These are phyloP conservation scores for Todiramphus chloris DNA, from an alignment of 2,113 vertebrate species.

Conservation along the genomic window DNA sequence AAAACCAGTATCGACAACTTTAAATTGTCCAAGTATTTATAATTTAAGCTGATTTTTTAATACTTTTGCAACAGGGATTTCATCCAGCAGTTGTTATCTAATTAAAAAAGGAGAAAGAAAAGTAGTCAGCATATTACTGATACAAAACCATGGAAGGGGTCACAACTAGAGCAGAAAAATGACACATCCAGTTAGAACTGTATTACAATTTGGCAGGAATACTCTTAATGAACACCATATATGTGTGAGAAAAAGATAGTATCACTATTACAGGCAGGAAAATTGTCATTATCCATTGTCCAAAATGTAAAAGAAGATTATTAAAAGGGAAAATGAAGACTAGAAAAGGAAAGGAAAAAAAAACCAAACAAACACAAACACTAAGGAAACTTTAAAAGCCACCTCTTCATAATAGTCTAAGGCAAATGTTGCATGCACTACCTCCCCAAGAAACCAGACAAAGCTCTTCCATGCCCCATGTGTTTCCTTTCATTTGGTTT, in stretches of 20 bases:
- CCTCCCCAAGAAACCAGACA: background rate
- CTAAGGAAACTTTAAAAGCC: slow-evolving; percentile 1
- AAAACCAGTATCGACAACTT: background rate
- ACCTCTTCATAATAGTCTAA: slow-evolving; percentile 32
- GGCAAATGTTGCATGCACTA: slow-evolving; percentile 37
- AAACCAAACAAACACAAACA: background rate
- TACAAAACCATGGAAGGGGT: background rate
- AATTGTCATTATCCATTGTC: background rate
- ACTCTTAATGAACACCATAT: background rate
- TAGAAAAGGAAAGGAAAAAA: background rate
- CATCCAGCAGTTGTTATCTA: background rate
- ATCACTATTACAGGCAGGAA: background rate
- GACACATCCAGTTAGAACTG: background rate
- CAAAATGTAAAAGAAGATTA: slow-evolving; percentile 21
- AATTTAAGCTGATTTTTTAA: background rate
- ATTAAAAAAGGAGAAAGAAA: background rate
- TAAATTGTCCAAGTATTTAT: background rate
- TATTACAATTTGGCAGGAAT: background rate
- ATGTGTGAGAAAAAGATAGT: background rate
- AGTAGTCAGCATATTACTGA: background rate
- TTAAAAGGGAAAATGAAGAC: background rate
- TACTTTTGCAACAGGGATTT: background rate
- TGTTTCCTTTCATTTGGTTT: slow-evolving; percentile 51
- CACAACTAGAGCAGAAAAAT: background rate
- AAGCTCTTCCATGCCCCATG: background rate